Evolutionary conservation across 2,888 invertebrate genomes (phyloP).

Genomic region (Nomada hirtipes): DNA sequence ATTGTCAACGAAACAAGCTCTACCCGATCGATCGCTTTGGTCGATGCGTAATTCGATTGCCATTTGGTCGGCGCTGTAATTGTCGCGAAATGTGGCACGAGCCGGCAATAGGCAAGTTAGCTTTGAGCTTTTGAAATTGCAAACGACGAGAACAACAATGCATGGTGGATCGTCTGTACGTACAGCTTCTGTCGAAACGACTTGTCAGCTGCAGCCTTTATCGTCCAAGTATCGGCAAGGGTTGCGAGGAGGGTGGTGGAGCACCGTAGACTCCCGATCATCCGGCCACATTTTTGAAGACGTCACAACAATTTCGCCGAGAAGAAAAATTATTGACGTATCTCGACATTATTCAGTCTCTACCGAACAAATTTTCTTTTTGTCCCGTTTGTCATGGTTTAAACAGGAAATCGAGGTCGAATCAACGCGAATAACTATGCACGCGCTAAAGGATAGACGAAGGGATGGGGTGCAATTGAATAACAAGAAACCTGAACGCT

Average conservation of each 20-base stretch:
- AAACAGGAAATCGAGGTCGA: too few relatives aligned
- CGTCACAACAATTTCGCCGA: too few relatives aligned
- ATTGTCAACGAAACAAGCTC: neutral
- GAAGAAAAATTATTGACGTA: too few relatives aligned
- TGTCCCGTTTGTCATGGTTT: too few relatives aligned
- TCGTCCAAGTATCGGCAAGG: conserved; percentile 69
- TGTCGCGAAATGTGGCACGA: conserved; percentile 15
- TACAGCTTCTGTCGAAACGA: conserved; percentile 78
- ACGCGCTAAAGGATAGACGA: too few relatives aligned
- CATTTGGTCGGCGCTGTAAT: conserved; percentile 16
- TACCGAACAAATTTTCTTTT: too few relatives aligned
- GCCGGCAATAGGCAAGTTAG: conserved; percentile 35
- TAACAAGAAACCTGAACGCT: too few relatives aligned
- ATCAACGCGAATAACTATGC: too few relatives aligned
- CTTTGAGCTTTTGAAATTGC: conserved; percentile 76
- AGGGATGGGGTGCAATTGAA: too few relatives aligned
- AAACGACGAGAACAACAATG: conserved; percentile 69
- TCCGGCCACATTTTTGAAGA: too few relatives aligned
- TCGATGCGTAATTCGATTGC: conserved; percentile 54
- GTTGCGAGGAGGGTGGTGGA: neutral
- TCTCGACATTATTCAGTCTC: too few relatives aligned
- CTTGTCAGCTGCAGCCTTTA: conserved; percentile 81
- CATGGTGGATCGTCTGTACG: conserved; percentile 54
- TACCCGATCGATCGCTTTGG: conserved; percentile 14
- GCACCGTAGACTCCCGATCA: too few relatives aligned